A percentile compares a stretch with the other conserved stretches of the same genome.
These are phyloP conservation scores for Drosophila imparisetae DNA, from an alignment of 2,888 invertebrate genomes.

Conservation along the genomic window DNA sequence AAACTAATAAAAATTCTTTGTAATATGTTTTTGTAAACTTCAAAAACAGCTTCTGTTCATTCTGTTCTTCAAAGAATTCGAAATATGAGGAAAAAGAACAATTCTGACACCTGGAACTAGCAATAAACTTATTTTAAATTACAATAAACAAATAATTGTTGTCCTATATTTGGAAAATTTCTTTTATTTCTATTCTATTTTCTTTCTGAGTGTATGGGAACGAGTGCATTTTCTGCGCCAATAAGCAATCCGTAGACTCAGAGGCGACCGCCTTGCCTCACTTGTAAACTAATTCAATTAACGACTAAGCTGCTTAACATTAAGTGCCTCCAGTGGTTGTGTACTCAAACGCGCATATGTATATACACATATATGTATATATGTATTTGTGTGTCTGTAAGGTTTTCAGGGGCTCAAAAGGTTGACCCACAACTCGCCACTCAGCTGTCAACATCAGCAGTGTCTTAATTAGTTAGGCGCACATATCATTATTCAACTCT, in stretches of 20 bases:
- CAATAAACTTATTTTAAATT: background rate
- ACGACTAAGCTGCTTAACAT: conserved; percentile 77
- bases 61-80: too few relatives aligned
- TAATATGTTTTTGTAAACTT: background rate
- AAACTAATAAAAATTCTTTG: background rate
- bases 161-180: background rate
- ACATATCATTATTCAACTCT: conserved; percentile 36
- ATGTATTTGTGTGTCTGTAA: conserved; percentile 6
- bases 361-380: background rate
- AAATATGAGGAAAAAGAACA: background rate
- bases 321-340: conserved; percentile 47
- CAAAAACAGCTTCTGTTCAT: background rate
- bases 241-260: conserved; percentile 54
- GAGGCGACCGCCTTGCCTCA: conserved; percentile 57
- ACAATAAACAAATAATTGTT: background rate
- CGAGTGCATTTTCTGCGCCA: conserved; percentile 61
- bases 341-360: conserved; percentile 11
- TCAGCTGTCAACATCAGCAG: conserved; percentile 30
- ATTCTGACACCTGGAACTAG: too few relatives aligned
- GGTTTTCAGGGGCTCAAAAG: conserved; percentile 34
- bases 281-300: conserved; percentile 79
- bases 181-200: background rate
- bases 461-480: conserved; percentile 63
- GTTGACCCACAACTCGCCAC: conserved; percentile 65
- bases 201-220: conserved; percentile 16